phyloP scores from a whole-genome alignment of 2,113 vertebrate genomes.

The Cheilinus undulatus region DNA sequence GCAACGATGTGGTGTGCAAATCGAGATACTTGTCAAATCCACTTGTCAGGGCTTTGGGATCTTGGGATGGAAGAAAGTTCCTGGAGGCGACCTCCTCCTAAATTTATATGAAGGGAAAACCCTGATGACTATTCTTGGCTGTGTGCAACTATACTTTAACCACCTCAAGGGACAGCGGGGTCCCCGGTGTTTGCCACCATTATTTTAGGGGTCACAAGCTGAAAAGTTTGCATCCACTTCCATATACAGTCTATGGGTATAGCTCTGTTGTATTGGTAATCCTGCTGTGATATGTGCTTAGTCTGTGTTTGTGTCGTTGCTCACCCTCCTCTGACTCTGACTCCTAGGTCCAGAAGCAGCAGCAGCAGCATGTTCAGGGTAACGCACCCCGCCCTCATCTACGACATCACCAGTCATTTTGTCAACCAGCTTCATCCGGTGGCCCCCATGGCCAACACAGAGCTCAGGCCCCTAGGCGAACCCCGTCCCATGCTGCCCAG shows the following conservation, averaged over 20 bases:
- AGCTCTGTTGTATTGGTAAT: background rate
- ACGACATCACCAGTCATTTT: constrained; percentile 73
- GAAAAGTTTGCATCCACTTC: background rate
- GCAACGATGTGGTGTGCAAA: too few relatives aligned
- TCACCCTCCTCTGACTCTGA: constrained; percentile 79
- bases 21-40: too few relatives aligned
- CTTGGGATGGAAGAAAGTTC: too few relatives aligned
- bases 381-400: constrained; percentile 71
- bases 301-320: constrained; percentile 45
- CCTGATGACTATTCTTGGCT: too few relatives aligned
- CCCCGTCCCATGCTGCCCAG: constrained; percentile 54
- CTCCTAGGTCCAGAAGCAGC: constrained; percentile 77
- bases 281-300: constrained; percentile 13
- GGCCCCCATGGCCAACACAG: constrained; percentile 36
- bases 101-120: too few relatives aligned
- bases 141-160: too few relatives aligned
- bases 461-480: constrained; percentile 39
- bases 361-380: constrained; percentile 70
- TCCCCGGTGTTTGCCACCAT: too few relatives aligned
- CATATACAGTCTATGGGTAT: background rate
- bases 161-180: too few relatives aligned
- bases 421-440: constrained; percentile 58
- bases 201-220: too few relatives aligned
- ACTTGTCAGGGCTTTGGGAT: too few relatives aligned
- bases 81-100: too few relatives aligned